These are phyloP conservation scores for Rhinichthys klamathensis DNA, from an alignment of 2,113 vertebrate species.

Conservation along the genomic window DNA sequence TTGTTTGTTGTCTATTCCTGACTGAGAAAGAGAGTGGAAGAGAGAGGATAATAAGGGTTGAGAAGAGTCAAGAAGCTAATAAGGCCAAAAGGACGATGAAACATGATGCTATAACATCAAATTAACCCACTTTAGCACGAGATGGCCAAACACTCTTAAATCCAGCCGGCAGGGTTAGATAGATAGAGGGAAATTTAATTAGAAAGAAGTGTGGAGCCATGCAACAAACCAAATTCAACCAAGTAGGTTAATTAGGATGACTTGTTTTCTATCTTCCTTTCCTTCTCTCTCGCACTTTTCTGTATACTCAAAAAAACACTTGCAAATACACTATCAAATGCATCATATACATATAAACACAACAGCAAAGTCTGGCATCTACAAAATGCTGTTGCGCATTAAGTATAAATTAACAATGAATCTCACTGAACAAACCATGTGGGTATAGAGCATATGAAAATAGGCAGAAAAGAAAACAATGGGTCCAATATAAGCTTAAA, in stretches of 20 bases:
- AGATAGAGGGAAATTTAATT: constrained; percentile 38
- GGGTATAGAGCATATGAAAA: constrained; percentile 11
- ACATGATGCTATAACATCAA: constrained; percentile 46
- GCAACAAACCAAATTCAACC: constrained; percentile 19
- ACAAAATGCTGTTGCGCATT: not conserved
- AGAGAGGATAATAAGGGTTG: not conserved
- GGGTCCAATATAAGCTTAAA: constrained; percentile 30
- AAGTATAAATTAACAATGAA: constrained; percentile 13
- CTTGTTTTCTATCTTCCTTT: not conserved
- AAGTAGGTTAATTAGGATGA: constrained; percentile 38
- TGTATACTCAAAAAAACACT: not conserved
- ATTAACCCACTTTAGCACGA: constrained; percentile 44
- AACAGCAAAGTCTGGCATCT: not conserved
- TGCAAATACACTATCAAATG: not conserved
- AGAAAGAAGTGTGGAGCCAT: constrained; percentile 27
- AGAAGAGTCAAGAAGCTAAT: constrained; percentile 39
- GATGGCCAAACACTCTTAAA: constrained; percentile 1
- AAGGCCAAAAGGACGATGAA: constrained; percentile 46
- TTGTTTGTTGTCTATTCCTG: not conserved
- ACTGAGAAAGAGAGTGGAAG: not conserved
- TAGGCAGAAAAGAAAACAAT: constrained; percentile 19
- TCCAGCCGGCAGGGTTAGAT: constrained; percentile 5
- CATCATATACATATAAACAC: not conserved
- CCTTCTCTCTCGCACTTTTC: not conserved
- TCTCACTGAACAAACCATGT: not conserved